Evolutionary conservation across 2,888 invertebrate genomes (phyloP).

Genomic region (Andrena trimmerana): DNA sequence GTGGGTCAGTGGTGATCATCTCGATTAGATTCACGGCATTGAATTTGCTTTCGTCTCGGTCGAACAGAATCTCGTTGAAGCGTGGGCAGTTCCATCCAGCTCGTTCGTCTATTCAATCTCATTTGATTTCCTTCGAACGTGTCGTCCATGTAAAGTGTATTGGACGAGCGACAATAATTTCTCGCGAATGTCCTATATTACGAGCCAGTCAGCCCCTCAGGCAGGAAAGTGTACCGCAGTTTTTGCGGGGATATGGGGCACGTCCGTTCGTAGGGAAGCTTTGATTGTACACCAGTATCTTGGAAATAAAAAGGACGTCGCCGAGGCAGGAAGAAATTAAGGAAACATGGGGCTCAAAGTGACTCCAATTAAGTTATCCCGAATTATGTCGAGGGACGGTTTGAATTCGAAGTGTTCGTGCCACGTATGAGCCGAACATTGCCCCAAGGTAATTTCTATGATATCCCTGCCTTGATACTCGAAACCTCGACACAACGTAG

Average conservation of each 20-base stretch:
- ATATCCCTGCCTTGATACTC: constrained; percentile 26
- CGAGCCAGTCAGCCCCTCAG: background rate
- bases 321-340: too few species aligned
- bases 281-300: background rate
- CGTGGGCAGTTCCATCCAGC: constrained; percentile 40
- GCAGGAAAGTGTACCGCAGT: constrained; percentile 31
- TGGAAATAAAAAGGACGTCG: too few species aligned
- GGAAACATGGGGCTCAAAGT: too few species aligned
- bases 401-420: background rate
- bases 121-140: constrained; percentile 64
- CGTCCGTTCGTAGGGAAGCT: background rate
- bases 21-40: constrained; percentile 74
- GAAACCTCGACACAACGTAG: constrained; percentile 27
- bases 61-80: constrained; percentile 53
- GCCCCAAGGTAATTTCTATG: constrained; percentile 16
- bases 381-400: constrained; percentile 30
- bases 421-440: background rate
- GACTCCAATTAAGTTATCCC: too few species aligned
- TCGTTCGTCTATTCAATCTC: constrained; percentile 56
- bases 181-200: constrained; percentile 23
- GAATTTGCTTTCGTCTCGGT: constrained; percentile 69
- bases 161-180: constrained; percentile 51
- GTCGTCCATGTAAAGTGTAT: constrained; percentile 53
- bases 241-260: constrained; percentile 26
- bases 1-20: constrained; percentile 74